Conservation (phyloP, 2,113 vertebrate species). For the Petrocephalus microphthalmus region DNA sequence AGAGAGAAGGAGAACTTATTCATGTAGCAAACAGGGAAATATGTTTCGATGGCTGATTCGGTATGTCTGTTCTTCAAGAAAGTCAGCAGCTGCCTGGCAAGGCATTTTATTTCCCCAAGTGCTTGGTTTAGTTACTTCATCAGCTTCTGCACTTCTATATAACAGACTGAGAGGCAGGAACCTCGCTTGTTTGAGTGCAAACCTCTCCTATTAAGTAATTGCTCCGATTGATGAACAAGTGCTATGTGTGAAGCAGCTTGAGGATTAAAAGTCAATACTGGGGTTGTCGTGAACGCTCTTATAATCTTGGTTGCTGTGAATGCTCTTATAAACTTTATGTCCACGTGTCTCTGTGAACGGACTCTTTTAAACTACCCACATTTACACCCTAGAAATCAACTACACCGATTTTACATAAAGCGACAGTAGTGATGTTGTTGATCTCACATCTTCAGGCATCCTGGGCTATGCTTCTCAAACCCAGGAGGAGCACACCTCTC, state of each 20-base stretch:
- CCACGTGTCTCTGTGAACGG: not conserved
- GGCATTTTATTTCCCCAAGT: conserved; percentile 37
- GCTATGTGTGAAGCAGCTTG: not conserved
- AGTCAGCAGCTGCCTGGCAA: not conserved
- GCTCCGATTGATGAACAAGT: not conserved
- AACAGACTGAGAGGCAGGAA: not conserved
- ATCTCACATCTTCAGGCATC: not conserved
- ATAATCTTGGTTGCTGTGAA: not conserved
- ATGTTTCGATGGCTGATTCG: not conserved
- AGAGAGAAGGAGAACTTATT: not conserved
- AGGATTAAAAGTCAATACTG: not conserved
- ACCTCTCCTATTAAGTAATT: not conserved
- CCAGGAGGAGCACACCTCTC: not conserved
- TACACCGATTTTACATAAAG: not conserved
- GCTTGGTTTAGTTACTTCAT: conserved; percentile 50
- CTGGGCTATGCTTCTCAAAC: not conserved
- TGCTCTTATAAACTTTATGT: not conserved
- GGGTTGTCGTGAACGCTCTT: not conserved
- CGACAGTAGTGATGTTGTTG: not conserved
- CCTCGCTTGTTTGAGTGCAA: conserved; percentile 44
- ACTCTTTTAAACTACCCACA: not conserved
- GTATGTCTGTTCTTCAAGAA: not conserved
- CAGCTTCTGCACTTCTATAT: conserved; percentile 45
- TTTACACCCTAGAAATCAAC: not conserved
- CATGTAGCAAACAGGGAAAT: conserved; percentile 9